phyloP scores from a whole-genome alignment of 2,113 vertebrate species.

The Aplodontia rufa region DNA sequence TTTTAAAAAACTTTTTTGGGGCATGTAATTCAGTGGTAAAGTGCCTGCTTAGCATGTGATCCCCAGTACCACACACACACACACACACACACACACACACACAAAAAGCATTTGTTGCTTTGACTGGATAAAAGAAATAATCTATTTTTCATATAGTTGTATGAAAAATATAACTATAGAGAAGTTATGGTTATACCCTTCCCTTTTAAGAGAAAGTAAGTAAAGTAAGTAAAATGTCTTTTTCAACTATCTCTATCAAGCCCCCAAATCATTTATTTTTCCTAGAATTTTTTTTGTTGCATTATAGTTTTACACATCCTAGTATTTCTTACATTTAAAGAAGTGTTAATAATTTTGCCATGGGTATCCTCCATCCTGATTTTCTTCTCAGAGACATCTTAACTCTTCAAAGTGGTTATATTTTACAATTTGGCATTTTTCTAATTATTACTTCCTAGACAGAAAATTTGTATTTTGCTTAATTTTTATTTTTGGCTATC shows the following conservation, averaged over 20 bases:
- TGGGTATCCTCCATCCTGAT: background rate
- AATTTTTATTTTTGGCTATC: background rate
- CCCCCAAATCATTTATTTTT: conserved; percentile 33
- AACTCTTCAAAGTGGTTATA: background rate
- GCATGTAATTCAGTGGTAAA: background rate
- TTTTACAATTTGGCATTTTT: background rate
- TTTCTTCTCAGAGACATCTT: background rate
- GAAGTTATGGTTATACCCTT: background rate
- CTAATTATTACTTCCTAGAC: background rate
- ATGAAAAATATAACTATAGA: background rate
- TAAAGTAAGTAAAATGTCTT: conserved; percentile 54
- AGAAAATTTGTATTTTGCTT: background rate
- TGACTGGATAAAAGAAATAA: background rate
- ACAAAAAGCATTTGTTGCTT: background rate
- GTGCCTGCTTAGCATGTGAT: background rate
- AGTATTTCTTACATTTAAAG: conserved; percentile 61
- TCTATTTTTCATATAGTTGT: too few species aligned
- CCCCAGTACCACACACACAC: background rate
- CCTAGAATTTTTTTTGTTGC: conserved; percentile 59
- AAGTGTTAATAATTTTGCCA: background rate
- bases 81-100: background rate
- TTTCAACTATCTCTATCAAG: background rate
- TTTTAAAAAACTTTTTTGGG: background rate
- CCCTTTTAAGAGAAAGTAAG: background rate
- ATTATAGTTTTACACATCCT: too few species aligned